phyloP scores from a whole-genome alignment of 2,113 vertebrate species.

The Smithornis capensis region DNA sequence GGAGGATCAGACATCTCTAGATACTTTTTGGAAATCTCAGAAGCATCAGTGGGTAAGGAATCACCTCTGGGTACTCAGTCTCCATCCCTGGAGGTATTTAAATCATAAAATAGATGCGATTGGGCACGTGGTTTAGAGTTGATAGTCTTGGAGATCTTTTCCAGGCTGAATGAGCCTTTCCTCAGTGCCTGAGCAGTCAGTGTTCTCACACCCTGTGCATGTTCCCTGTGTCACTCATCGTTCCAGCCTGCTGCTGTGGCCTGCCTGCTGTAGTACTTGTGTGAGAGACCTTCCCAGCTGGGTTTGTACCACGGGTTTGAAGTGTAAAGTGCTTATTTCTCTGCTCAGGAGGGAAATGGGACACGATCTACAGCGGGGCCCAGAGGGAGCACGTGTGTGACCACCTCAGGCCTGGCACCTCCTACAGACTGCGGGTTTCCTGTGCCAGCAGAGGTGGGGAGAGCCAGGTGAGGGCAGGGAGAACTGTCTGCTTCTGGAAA shows the following conservation, averaged over 20 bases:
- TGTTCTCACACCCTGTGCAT: fast-evolving
- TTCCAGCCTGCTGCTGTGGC: background rate
- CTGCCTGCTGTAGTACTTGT: too few relatives aligned
- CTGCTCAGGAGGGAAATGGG: constrained; percentile 72
- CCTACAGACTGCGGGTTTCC: constrained; percentile 74
- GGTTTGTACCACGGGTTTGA: background rate
- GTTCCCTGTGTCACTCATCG: background rate
- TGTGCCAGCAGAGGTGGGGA: constrained; percentile 73
- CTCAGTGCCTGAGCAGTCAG: background rate
- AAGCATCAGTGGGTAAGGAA: constrained; percentile 68
- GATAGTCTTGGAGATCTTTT: background rate
- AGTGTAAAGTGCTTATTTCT: background rate
- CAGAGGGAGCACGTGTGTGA: constrained; percentile 74
- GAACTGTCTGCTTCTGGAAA: background rate
- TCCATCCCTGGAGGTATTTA: background rate
- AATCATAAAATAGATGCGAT: background rate
- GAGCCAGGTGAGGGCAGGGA: constrained; percentile 71
- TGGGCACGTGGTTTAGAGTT: background rate
- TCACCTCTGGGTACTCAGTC: background rate
- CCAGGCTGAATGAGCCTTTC: background rate
- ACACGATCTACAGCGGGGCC: constrained; percentile 68
- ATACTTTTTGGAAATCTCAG: constrained; percentile 75
- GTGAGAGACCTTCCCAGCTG: background rate
- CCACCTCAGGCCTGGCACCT: constrained; percentile 73
- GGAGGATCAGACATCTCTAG: constrained; percentile 76